These are phyloP conservation scores for Heliconius aoede DNA, from an alignment of 2,888 invertebrate species.

Conservation along the genomic window DNA sequence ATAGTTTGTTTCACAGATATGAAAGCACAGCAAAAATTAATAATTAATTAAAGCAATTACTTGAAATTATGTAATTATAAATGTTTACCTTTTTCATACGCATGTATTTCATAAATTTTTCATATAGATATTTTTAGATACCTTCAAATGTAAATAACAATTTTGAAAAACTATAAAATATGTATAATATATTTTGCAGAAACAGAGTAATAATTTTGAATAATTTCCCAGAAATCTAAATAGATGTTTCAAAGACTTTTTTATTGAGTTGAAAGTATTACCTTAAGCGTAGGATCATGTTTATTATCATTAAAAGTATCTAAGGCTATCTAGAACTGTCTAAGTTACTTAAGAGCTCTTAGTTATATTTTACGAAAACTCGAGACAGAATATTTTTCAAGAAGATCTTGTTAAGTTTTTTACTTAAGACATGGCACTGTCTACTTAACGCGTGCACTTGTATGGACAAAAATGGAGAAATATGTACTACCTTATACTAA, in stretches of 20 bases:
- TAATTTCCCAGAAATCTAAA: neutral
- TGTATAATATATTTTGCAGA: too few species aligned
- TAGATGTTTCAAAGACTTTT: neutral
- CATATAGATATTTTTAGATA: too few species aligned
- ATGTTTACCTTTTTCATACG: too few species aligned
- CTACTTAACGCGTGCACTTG: neutral
- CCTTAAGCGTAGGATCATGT: neutral
- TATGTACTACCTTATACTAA: neutral
- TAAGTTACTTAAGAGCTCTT: neutral
- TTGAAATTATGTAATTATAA: too few species aligned
- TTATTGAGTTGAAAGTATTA: neutral
- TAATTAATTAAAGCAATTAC: too few species aligned
- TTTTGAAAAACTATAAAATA: neutral
- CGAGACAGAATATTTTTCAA: neutral
- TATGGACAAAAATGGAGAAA: neutral
- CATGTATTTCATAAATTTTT: too few species aligned
- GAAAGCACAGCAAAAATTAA: too few species aligned
- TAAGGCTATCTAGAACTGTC: neutral
- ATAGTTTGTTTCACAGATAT: too few species aligned
- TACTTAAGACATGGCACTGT: neutral
- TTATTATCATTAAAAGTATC: neutral
- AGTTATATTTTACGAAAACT: neutral
- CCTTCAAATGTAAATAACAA: neutral
- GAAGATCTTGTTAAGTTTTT: neutral
- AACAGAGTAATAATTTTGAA: neutral